phyloP scores from a whole-genome alignment of 2,797 vertebrate genomes.

The Rachycentron canadum region DNA sequence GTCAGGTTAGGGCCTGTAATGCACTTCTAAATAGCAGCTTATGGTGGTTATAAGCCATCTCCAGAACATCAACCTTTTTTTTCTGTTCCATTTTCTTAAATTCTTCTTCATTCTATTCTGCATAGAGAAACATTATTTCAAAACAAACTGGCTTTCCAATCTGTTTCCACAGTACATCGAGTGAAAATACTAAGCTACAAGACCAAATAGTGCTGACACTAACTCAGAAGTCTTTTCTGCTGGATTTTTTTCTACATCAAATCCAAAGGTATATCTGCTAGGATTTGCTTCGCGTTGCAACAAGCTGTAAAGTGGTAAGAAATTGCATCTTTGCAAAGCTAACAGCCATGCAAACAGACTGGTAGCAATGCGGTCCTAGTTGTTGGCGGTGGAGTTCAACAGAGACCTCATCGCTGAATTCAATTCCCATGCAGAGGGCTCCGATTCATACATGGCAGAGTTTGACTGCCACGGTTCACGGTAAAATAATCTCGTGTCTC shows the following conservation, averaged over 20 bases:
- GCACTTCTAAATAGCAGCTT: conserved; percentile 42
- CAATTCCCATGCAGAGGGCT: conserved; percentile 39
- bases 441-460: conserved; percentile 20
- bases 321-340: conserved; percentile 8
- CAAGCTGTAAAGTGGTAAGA: conserved; percentile 19
- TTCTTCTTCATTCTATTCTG: not conserved
- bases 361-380: conserved; percentile 4
- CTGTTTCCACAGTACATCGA: not conserved
- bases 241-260: not conserved
- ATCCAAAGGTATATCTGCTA: not conserved
- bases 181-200: not conserved
- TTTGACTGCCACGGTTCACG: conserved; percentile 17
- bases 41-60: conserved; percentile 5
- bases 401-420: conserved; percentile 35
- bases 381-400: conserved; percentile 19
- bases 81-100: conserved; percentile 11
- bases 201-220: conserved; percentile 10
- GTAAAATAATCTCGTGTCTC: too few relatives aligned
- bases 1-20: conserved; percentile 22
- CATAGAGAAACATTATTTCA: not conserved
- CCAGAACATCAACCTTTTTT: not conserved
- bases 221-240: not conserved
- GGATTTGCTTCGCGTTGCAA: not conserved
- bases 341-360: conserved; percentile 31
- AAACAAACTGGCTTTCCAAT: not conserved